Evolutionary conservation across 2,113 vertebrate species (phyloP), one percentile per base, ranked within the genome.

Genomic region (Seriola dumerili): DNA sequence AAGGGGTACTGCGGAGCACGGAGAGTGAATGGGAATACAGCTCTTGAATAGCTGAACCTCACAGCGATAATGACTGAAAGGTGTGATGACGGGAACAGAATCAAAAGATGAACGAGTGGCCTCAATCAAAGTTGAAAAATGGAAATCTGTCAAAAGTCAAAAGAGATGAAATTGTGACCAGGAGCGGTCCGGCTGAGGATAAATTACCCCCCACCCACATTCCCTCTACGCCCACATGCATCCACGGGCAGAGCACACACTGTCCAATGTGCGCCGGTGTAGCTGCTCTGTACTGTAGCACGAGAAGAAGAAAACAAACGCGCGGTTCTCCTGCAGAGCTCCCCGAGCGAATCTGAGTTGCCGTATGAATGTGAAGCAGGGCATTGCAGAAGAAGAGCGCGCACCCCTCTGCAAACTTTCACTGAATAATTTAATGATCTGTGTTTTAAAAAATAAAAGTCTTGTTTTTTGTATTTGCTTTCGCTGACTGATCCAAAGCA

Each of bases 381-480:
- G 71, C 76, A 78, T 50, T 68, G 74, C 67, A 80, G 80, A 78
- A 84, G 78, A 78, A 50, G 48, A 74, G 59, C 17, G 23, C 65
- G 73, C 72, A 85, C 83, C 85, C 85, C 71, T 86, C 84, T 36
- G 71, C 80, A 79, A 86, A 88, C 65, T 72, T 81, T 42, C 78
- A 66, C 87, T 91, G 81, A 93, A 93, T 93, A 59, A 92, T 91
- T 86, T 64, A 91, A 81, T 81, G 50, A 78, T 65, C 71, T 52
- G 64, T 40, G 52, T 83, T 82, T 81, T 23, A 69, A 80, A 62
- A 88, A 29, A 57, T 25, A 76, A 62, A 78, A 76, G 40, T 67
- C 46, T n/a, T 42, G 64, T 64, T 88, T 78, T 85, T 36, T 42
- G 40, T 72, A 1, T 54, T 66, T 80, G 66, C 38, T 64, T 40